phyloP scores from a whole-genome alignment of 2,888 invertebrate genomes.

The Athrips mouffetella region DNA sequence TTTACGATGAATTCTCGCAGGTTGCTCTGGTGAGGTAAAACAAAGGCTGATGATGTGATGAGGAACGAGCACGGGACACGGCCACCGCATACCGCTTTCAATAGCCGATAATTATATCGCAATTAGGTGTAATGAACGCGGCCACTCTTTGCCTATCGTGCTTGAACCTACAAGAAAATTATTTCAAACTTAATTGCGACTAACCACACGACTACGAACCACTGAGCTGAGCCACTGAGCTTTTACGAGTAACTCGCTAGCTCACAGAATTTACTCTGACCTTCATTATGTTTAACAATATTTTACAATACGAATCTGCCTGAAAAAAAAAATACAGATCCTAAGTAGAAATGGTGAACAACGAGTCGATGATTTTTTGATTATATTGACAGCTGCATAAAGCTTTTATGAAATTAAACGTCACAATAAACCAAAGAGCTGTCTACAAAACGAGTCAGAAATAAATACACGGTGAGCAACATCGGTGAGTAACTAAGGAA shows the following conservation, averaged over 20 bases:
- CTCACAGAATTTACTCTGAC: constrained; percentile 1
- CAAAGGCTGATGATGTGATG: constrained; percentile 26
- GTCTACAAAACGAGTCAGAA: too few species aligned
- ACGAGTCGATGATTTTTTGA: too few species aligned
- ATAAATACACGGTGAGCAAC: too few species aligned
- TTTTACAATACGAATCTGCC: background rate
- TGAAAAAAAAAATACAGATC: too few species aligned
- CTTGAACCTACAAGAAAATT: constrained; percentile 35
- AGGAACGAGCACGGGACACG: constrained; percentile 26
- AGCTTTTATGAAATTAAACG: too few species aligned
- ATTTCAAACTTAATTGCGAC: constrained; percentile 44
- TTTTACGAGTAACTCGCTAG: background rate
- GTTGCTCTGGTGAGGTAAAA: constrained; percentile 20
- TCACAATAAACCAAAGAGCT: too few species aligned
- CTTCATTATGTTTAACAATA: constrained; percentile 1
- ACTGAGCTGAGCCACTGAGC: constrained; percentile 16
- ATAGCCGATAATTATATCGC: constrained; percentile 58
- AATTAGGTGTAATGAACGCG: constrained; percentile 59
- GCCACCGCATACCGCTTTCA: constrained; percentile 45
- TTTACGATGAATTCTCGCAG: background rate
- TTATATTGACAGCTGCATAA: too few species aligned
- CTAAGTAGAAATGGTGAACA: too few species aligned
- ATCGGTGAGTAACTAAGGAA: too few species aligned
- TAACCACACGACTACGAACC: constrained; percentile 36
- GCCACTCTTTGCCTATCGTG: constrained; percentile 37